Evolutionary conservation across 2,113 vertebrate genomes (phyloP), one percentile per base, ranked within the genome.

Genomic region (Amblyopsis rosae): DNA sequence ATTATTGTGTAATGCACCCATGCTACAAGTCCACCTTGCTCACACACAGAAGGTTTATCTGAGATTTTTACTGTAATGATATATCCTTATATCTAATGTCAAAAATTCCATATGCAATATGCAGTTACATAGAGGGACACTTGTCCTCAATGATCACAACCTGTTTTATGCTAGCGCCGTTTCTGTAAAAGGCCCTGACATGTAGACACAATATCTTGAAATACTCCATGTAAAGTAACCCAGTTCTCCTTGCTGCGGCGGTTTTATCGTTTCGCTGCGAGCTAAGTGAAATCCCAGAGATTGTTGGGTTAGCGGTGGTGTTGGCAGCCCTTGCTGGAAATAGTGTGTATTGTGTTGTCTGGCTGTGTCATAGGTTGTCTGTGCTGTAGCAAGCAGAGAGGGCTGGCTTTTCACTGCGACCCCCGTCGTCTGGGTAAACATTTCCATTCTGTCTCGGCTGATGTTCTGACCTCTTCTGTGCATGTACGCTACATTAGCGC

Each of bases 261-360:
- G 53, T 73, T 59, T 77, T 65, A 81, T 63, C 66, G 35, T 63
- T 79, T 48, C 12, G 13, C 70, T 59, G 59, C 70, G 82, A 73
- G 70, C 55, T 82, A 87, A 90, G 84, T 88, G 84, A 89, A 88
- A 87, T 72, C 16, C 87, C 90, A 88, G 88, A 41, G 79, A 59
- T 47, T 45, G 70, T 45, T 53, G 82, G 65, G 73, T 79, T 84
- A 82, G 76, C 83, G 73, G 87, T 66, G 68, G 61, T 19, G 64
- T 64, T 86, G 86, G 84, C 86, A 77, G 81, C 77, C 72, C 65
- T 32, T 58, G 62, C 82, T 79, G 88, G 82, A 90, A 89, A 88
- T 75, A 83, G 54, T 78, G 80, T 48, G 76, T 86, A 77, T 85
- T 86, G 72, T 86, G 77, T 88, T 83, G 81, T 84, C 85, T 83